Base-by-base conservation (phyloP, 2,113 vertebrate species). In the Crypturellus undulatus region DNA sequence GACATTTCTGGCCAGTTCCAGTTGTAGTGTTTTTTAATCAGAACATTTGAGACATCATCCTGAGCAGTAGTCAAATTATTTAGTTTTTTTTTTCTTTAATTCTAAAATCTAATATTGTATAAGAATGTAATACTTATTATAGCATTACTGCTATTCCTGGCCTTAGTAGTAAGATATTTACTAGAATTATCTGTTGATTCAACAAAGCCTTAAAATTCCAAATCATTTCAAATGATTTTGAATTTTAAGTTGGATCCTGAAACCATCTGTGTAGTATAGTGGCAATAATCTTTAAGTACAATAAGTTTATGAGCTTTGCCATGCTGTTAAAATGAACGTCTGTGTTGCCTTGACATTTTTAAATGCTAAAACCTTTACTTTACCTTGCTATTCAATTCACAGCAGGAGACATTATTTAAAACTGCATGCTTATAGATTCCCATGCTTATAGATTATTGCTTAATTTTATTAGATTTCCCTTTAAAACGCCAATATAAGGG, bases 291-390 rank as follows among this genome's bases (percentile, higher is more conserved):
- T 68, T 86, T 58, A 52, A 81, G 10, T 43, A 45, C 26, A 82
- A 25, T 87, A 86, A 54, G 45, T 89, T 90, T 92, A 32, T 70
- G 77, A 81, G 34, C 0, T 68, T 71, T 0, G 6, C 12, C 84
- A 38, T 40, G 47, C 72, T 95, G 63, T 81, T 96, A 94, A 93
- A 88, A 91, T 34, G 43, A 91, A 79, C 1, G 47, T 60, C 86
- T 92, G 64, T 92, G 79, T 71, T 79, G 70, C 72, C 42, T 68
- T 95, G 91, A 91, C 87, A 85, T 94, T 96, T 96, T 85, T 63
- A 96, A 94, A 96, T 75, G 75, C 63, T 92, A 76, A 91, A 93
- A 56, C 73, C 84, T 94, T 96, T 84, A 68, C 84, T 95, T 96
- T 93, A 86, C 83, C 78, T 90, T 90, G 71, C 52, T 93, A 78